phyloP scores from a whole-genome alignment of 1,140 invertebrate species.

The Drosophila melanica region DNA sequence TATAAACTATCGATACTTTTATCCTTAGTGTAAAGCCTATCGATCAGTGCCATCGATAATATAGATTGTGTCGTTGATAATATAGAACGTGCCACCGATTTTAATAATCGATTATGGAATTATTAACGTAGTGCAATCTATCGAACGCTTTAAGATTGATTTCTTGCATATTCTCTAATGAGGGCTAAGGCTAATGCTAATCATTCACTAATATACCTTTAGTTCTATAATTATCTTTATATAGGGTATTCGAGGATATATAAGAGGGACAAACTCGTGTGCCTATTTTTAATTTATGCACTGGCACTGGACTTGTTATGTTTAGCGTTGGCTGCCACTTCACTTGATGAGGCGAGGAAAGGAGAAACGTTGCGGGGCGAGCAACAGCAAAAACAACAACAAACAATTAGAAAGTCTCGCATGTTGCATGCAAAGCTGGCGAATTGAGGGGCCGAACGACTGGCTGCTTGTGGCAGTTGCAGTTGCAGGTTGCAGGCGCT shows the following conservation, averaged over 20 bases:
- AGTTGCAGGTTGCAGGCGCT: conserved; percentile 47
- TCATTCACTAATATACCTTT: not conserved
- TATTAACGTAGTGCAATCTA: no score
- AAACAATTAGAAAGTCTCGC: conserved; percentile 74
- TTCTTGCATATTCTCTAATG: no score
- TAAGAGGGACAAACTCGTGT: conserved; percentile 23
- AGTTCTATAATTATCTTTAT: not conserved
- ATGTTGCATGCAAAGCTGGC: conserved; percentile 53
- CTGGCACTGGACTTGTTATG: conserved; percentile 68
- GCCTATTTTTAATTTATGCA: conserved; percentile 79
- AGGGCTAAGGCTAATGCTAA: no score
- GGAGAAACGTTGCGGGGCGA: not conserved
- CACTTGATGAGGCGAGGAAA: conserved; percentile 12
- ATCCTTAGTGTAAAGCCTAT: no score
- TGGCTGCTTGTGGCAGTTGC: conserved; percentile 27
- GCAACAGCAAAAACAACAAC: conserved; percentile 10
- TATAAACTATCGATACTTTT: no score
- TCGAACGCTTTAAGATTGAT: no score
- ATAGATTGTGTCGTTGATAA: no score
- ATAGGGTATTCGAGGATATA: conserved; percentile 19
- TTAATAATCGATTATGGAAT: no score
- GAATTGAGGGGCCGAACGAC: not conserved
- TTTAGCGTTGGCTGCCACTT: conserved; percentile 49
- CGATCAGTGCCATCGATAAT: no score
- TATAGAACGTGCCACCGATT: no score